Evolutionary conservation across 2,797 vertebrate genomes (phyloP).

Genomic region (Anguilla obscura): DNA sequence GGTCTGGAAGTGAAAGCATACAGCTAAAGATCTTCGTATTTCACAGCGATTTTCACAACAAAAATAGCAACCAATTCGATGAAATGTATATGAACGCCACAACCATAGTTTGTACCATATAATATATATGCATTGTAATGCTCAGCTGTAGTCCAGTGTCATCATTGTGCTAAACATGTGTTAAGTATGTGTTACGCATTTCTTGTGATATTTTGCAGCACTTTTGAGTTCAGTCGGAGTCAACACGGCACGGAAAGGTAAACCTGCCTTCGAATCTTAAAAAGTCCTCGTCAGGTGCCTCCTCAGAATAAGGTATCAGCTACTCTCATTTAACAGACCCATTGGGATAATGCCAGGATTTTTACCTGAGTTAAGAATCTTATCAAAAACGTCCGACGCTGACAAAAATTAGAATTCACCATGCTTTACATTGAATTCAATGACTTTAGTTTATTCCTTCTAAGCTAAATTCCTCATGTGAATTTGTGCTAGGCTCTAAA

Average conservation of each 20-base stretch:
- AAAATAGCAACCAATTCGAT: neutral
- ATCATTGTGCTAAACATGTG: slow-evolving; percentile 14
- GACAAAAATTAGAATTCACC: neutral
- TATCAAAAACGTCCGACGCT: neutral
- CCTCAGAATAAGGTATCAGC: slow-evolving; percentile 16
- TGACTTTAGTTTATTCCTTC: neutral
- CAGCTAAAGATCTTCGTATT: slow-evolving; percentile 16
- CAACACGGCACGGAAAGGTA: neutral
- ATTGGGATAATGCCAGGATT: slow-evolving; percentile 38
- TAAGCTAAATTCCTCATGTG: neutral
- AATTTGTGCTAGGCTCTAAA: slow-evolving; percentile 16
- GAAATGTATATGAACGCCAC: neutral
- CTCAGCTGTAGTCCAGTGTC: neutral
- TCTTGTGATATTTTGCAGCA: neutral
- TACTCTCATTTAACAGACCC: neutral
- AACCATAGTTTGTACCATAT: slow-evolving; percentile 8
- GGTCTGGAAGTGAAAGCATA: slow-evolving; percentile 6
- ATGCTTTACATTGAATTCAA: slow-evolving; percentile 2
- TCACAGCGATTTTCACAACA: neutral
- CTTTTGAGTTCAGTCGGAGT: neutral
- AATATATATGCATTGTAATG: neutral
- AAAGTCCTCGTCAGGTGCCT: neutral
- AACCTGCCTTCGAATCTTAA: neutral
- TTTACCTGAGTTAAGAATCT: slow-evolving; percentile 47
- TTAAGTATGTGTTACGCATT: neutral